Evolutionary conservation across 2,113 vertebrate species (phyloP).

Genomic region (Mungos mungo): DNA sequence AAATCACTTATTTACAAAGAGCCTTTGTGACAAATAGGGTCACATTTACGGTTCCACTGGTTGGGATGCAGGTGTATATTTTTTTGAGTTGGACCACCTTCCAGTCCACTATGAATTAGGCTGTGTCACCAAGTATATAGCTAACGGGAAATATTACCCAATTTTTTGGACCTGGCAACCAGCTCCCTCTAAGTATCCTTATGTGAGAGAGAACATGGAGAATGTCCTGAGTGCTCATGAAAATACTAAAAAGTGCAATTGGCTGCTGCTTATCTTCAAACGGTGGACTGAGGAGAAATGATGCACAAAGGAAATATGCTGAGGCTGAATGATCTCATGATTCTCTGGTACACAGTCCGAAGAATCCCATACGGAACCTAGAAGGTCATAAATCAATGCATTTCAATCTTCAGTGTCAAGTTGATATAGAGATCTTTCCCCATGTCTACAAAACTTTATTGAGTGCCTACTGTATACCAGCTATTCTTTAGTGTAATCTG

Average conservation of each 20-base stretch:
- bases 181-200: neutral
- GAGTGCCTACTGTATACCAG: neutral
- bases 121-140: neutral
- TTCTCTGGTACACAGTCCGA: neutral
- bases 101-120: neutral
- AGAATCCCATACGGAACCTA: neutral
- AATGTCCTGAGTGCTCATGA: neutral
- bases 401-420: neutral
- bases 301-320: neutral
- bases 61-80: neutral
- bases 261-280: neutral
- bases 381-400: neutral
- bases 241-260: neutral
- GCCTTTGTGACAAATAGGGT: neutral
- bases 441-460: neutral
- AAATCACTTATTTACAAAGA: neutral
- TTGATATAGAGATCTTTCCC: neutral
- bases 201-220: neutral
- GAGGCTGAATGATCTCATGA: neutral
- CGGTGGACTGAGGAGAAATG: neutral
- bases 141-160: neutral
- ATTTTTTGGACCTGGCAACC: neutral
- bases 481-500: neutral
- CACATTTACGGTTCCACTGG: neutral
- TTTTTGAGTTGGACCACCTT: neutral